Evolutionary conservation across 2,113 vertebrate genomes (phyloP).

Genomic region (Antidorcas marsupialis): DNA sequence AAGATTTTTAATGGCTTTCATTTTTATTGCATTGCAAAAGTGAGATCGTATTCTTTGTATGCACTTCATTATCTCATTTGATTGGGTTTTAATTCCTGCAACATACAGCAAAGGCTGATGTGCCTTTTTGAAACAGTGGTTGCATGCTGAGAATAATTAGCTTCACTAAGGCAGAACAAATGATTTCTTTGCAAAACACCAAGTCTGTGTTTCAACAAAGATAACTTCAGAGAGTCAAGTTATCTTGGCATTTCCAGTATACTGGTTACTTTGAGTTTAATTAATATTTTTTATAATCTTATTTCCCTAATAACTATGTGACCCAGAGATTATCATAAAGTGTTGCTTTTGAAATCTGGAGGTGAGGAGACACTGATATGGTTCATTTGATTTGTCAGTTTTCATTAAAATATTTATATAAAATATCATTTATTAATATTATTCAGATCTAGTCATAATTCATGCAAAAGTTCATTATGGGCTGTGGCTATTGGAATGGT

Average conservation of each 20-base stretch:
- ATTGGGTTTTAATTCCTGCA: constrained; percentile 81
- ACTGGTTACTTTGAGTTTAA: constrained; percentile 69
- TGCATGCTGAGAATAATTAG: constrained; percentile 79
- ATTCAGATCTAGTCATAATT: neutral
- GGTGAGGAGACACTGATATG: neutral
- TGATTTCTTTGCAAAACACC: constrained; percentile 70
- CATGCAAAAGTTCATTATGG: neutral
- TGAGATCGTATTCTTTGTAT: constrained; percentile 69
- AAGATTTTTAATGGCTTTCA: constrained; percentile 67
- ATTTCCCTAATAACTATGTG: constrained; percentile 50
- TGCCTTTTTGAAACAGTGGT: constrained; percentile 72
- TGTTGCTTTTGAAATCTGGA: neutral
- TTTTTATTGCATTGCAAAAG: constrained; percentile 74
- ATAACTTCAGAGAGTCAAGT: constrained; percentile 49
- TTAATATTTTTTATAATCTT: constrained; percentile 61
- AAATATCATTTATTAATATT: neutral
- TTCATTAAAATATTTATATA: constrained; percentile 9
- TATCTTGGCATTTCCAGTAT: constrained; percentile 41
- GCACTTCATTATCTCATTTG: constrained; percentile 81
- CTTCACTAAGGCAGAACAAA: constrained; percentile 74
- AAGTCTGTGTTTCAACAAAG: constrained; percentile 62
- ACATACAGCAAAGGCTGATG: constrained; percentile 68
- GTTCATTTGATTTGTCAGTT: neutral
- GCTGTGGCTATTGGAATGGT: neutral
- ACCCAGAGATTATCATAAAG: constrained; percentile 34